Conservation (phyloP, 2,113 vertebrate genomes). For the Erythrocebus patas region DNA sequence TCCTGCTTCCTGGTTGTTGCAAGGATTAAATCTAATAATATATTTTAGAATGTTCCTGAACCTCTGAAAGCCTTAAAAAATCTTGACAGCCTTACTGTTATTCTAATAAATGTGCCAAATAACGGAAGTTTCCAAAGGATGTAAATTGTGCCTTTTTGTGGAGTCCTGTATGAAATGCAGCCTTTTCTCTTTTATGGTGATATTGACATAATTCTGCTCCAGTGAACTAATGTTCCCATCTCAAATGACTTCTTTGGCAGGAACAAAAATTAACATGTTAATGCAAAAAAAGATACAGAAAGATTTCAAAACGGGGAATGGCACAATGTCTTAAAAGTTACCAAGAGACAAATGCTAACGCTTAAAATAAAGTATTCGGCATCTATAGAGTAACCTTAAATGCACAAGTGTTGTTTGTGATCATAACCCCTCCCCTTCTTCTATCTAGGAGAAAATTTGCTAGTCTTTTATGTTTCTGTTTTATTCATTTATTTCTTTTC, state of each 20-base stretch:
- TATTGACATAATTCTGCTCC: conserved; percentile 20
- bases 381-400: neutral
- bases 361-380: neutral
- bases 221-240: neutral
- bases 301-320: neutral
- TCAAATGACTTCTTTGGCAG: conserved; percentile 36
- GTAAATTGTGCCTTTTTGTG: neutral
- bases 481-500: neutral
- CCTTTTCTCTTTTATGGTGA: neutral
- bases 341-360: neutral
- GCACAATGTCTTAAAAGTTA: neutral
- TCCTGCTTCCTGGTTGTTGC: neutral
- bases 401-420: neutral
- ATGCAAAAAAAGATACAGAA: neutral
- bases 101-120: conserved; percentile 24
- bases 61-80: neutral
- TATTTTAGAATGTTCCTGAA: neutral
- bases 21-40: neutral
- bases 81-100: neutral
- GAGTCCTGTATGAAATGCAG: neutral
- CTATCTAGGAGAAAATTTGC: neutral
- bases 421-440: neutral
- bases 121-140: neutral
- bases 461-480: neutral
- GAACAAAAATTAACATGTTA: conserved; percentile 47